phyloP scores from a whole-genome alignment of 2,888 invertebrate species.

The Apodemia duryi region DNA sequence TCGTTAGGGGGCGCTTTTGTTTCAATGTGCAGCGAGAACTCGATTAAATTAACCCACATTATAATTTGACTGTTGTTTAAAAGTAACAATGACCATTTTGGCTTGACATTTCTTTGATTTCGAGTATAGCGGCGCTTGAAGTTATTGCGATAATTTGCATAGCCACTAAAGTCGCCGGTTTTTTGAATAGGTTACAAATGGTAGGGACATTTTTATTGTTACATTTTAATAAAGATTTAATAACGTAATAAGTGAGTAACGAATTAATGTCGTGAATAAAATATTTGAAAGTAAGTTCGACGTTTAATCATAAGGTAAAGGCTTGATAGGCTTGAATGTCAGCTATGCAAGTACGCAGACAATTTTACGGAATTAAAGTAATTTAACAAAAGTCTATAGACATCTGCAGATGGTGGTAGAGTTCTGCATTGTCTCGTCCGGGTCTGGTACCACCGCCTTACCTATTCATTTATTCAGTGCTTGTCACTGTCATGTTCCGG shows the following conservation, averaged over 20 bases:
- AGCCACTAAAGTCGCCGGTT: constrained; percentile 35
- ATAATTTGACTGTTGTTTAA: constrained; percentile 23
- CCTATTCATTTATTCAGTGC: too few species aligned
- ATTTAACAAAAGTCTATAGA: constrained; percentile 1
- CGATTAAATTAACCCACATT: constrained; percentile 20
- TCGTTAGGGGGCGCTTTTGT: constrained; percentile 63
- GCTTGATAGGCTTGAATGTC: neutral
- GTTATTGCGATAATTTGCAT: constrained; percentile 66
- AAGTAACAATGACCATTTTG: constrained; percentile 21
- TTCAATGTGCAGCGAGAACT: constrained; percentile 56
- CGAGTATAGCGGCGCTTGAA: constrained; percentile 34
- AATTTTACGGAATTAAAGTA: neutral
- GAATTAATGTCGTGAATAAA: neutral
- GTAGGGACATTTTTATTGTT: constrained; percentile 23
- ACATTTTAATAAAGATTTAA: constrained; percentile 14
- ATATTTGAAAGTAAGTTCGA: neutral
- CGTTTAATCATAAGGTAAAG: neutral
- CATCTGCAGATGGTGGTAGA: too few species aligned
- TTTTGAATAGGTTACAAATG: constrained; percentile 35
- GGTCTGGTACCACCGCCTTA: too few species aligned
- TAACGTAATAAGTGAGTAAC: neutral
- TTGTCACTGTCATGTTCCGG: too few species aligned
- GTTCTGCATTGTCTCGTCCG: too few species aligned
- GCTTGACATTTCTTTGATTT: constrained; percentile 16
- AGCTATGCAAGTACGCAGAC: neutral